phyloP scores from a whole-genome alignment of 2,888 invertebrate species.

The Cephus rjabovi region DNA sequence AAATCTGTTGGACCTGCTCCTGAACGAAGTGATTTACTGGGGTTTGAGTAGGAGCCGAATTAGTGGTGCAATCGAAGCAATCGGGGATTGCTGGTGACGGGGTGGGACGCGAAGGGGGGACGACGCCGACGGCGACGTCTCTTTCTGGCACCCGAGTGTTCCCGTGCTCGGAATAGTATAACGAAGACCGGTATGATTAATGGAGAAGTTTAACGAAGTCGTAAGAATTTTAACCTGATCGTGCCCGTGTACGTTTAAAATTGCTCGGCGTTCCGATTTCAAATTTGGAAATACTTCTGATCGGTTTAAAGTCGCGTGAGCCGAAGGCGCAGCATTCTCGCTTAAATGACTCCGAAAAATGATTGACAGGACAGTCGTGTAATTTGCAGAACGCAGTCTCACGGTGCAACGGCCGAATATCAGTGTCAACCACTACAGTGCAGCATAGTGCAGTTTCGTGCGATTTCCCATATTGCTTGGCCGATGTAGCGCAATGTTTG shows the following conservation, averaged over 20 bases:
- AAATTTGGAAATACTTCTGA: background rate
- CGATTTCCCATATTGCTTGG: constrained; percentile 21
- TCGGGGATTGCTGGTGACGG: background rate
- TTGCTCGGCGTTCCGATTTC: background rate
- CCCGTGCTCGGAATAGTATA: background rate
- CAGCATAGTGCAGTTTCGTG: background rate
- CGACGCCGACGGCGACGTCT: background rate
- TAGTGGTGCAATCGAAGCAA: background rate
- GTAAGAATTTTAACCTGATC: background rate
- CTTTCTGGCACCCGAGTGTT: background rate
- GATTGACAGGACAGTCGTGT: background rate
- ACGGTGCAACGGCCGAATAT: background rate
- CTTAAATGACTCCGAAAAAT: background rate
- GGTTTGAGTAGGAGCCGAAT: background rate
- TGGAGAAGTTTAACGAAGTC: background rate
- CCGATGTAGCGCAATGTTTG: constrained; percentile 54
- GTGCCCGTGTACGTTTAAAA: background rate
- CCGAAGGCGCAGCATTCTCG: background rate
- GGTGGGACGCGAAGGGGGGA: background rate
- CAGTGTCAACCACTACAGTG: background rate
- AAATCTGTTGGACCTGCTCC: background rate
- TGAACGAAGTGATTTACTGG: background rate
- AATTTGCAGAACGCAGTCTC: background rate
- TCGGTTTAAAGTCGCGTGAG: background rate
- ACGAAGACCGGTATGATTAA: background rate